These are phyloP conservation scores for Episyrphus balteatus DNA, from an alignment of 1,140 invertebrate species.

Conservation along the genomic window DNA sequence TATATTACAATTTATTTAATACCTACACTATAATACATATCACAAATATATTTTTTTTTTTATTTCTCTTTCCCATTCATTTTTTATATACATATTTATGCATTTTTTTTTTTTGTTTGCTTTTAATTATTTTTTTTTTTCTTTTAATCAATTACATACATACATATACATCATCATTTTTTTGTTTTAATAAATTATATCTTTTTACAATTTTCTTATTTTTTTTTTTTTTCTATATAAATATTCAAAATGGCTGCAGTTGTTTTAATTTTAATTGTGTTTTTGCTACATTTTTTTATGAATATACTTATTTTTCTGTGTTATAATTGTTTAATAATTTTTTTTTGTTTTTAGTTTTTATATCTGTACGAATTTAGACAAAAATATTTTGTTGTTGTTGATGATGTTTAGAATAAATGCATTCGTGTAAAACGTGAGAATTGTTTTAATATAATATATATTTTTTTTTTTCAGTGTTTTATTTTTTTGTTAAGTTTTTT, in stretches of 20 bases:
- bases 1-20: neutral
- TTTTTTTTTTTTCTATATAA: neutral
- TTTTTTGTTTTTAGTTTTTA: no score
- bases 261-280: no score
- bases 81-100: neutral
- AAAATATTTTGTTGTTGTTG: neutral
- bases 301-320: neutral
- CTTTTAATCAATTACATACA: no score
- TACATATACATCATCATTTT: neutral
- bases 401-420: no score
- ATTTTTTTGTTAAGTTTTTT: no score
- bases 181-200: no score
- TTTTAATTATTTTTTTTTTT: no score
- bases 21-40: conserved; percentile 4
- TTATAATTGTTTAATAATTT: no score
- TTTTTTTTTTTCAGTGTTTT: neutral
- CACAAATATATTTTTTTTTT: neutral
- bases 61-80: neutral
- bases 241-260: neutral
- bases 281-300: neutral
- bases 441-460: neutral
- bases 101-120: no score
- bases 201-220: no score
- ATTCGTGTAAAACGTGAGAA: no score
- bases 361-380: neutral